These are phyloP conservation scores for Hoplostethus mediterraneus DNA, from an alignment of 2,797 vertebrate genomes.

Conservation along the genomic window DNA sequence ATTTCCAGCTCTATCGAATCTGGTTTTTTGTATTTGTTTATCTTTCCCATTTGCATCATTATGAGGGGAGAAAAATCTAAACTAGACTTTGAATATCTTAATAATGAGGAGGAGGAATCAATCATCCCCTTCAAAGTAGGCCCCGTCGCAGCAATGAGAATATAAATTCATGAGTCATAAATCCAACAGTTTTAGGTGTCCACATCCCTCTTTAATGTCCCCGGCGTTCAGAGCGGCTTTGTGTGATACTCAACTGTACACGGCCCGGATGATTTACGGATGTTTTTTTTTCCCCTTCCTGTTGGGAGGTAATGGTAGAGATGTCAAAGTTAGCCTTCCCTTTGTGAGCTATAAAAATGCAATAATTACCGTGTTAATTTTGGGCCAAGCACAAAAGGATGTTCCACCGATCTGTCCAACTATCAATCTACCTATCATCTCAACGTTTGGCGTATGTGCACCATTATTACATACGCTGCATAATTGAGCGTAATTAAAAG, in stretches of 20 bases:
- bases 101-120: constrained; percentile 79
- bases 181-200: constrained; percentile 74
- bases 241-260: constrained; percentile 55
- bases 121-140: constrained; percentile 75
- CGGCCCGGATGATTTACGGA: constrained; percentile 61
- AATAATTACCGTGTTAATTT: constrained; percentile 83
- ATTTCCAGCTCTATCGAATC: constrained; percentile 64
- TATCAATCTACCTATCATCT: constrained; percentile 86
- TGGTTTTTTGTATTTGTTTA: constrained; percentile 76
- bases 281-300: constrained; percentile 30
- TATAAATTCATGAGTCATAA: constrained; percentile 74
- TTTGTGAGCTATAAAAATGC: constrained; percentile 70
- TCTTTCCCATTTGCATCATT: constrained; percentile 79
- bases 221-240: constrained; percentile 63
- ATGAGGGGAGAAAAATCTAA: constrained; percentile 65
- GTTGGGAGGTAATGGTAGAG: constrained; percentile 59
- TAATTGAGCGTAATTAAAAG: constrained; percentile 87
- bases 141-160: constrained; percentile 71
- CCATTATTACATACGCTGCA: constrained; percentile 81
- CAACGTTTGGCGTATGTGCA: constrained; percentile 66
- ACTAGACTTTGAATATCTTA: constrained; percentile 73
- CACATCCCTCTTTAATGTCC: constrained; percentile 72
- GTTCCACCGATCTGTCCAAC: constrained; percentile 76
- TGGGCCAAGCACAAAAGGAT: constrained; percentile 76
- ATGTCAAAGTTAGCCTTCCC: constrained; percentile 67